Evolutionary conservation across 1,140 invertebrate species (phyloP), one percentile per base, ranked within the genome.

Genomic region (Leptoteleia sp.): DNA sequence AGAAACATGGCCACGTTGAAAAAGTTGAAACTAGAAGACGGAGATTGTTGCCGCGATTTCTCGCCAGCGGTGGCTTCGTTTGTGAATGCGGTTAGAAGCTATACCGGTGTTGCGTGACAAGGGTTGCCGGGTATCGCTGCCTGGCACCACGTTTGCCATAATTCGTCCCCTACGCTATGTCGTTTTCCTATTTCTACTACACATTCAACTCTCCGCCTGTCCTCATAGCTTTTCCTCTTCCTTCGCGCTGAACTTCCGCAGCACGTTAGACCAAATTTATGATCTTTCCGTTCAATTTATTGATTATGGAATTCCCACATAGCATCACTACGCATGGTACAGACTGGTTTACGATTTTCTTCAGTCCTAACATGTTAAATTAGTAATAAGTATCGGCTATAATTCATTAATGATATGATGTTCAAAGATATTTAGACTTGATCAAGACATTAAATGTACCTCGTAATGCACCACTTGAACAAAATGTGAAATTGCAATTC

Each of bases 141-240:
- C 88, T 88, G 87, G 87, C 76, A 89, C 88, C 82, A 80, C 79
- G 72, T 83, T 80, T 73, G 79, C 83, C 81, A 83, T 88, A 86
- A 86, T 82, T 85, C 83, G 85, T 83, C 73, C 68, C 76, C 25
- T 54, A 37, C 38, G 64, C 52, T 64, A 61, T 75, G 77, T 75
- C 52, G 65, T 67, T 73, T 73, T 64, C 64, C 62, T 70, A 70
- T 42, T 72, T 45, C 42, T 62, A 70, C 48, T 71, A 55, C 31
- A 54, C 47, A 59, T 76, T 76, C 81, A 59, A 54, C 43, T 52
- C 54, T 77, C 48, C 13, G 35, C 25, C 43, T 76, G 42, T 70
- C 71, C 42, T 75, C 57, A 25, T 79, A 62, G 42, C 29, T 78
- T 67, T 76, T 55, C 62, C 78, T 59, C 42, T 76, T 70, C 47